Percentiles rank a stretch among this genome's conserved stretches.
Conservation (phyloP, 2,888 invertebrate genomes). For the Drosophila mettleri region DNA sequence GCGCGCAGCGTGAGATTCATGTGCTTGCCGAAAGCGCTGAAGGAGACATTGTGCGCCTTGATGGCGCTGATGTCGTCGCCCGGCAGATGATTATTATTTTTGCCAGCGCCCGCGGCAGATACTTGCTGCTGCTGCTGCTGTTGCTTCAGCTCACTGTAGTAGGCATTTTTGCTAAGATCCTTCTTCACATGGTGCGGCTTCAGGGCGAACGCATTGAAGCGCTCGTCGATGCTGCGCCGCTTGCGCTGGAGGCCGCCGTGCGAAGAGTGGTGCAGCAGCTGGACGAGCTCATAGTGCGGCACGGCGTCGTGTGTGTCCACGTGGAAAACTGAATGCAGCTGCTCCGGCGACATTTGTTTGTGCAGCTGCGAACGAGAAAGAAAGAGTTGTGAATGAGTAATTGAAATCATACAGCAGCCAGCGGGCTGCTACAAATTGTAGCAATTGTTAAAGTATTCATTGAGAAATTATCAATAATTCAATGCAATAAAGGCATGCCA, state of each 20-base stretch:
- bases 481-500: conserved; percentile 48
- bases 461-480: conserved; percentile 72
- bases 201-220: not conserved
- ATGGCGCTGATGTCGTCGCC: conserved; percentile 54
- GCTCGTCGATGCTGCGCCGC: conserved; percentile 83
- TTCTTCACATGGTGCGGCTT: conserved; percentile 84
- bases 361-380: conserved; percentile 88
- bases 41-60: conserved; percentile 88
- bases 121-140: conserved; percentile 69
- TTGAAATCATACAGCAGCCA: conserved; percentile 29
- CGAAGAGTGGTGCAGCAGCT: conserved; percentile 88
- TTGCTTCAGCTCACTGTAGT: conserved; percentile 83
- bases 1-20: conserved; percentile 90
- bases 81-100: conserved; percentile 51
- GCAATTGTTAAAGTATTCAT: conserved; percentile 67
- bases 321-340: conserved; percentile 93
- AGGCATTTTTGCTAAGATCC: conserved; percentile 85
- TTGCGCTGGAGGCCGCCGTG: conserved; percentile 63
- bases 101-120: conserved; percentile 41
- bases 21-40: conserved; percentile 92
- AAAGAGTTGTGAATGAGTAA: conserved; percentile 7
- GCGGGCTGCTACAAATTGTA: conserved; percentile 65
- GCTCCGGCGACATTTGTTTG: conserved; percentile 94
- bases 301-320: conserved; percentile 89
- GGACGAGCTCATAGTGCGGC: conserved; percentile 93